These are phyloP conservation scores for Drepanosiphum platanoidis DNA, from an alignment of 2,888 invertebrate species.

Conservation along the genomic window DNA sequence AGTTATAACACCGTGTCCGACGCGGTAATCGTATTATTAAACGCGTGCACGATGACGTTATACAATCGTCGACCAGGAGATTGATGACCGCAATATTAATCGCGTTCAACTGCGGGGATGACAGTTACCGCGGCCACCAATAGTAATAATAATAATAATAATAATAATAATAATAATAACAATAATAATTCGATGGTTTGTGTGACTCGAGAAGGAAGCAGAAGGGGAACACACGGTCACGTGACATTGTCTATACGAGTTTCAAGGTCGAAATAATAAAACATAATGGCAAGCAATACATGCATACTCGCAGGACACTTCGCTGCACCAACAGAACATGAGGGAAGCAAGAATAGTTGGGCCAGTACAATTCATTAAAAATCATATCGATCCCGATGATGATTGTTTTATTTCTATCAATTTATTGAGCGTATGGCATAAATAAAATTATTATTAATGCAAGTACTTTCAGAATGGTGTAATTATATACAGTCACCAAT, in stretches of 20 bases:
- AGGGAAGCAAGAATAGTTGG: background rate
- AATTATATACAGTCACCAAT: no score
- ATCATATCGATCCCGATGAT: background rate
- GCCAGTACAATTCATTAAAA: background rate
- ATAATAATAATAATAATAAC: background rate
- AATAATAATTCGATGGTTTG: background rate
- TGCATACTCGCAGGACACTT: background rate
- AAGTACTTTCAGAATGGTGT: no score
- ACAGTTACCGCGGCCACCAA: background rate
- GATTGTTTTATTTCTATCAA: no score
- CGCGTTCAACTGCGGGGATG: background rate
- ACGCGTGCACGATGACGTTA: background rate
- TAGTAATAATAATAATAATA: background rate
- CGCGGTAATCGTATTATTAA: background rate
- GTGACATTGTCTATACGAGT: background rate
- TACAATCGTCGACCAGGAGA: slow-evolving; percentile 2
- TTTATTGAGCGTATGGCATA: no score
- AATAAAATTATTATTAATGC: no score
- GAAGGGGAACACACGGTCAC: background rate
- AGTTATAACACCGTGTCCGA: background rate
- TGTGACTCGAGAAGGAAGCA: no score
- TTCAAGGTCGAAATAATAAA: background rate
- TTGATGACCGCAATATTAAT: slow-evolving; percentile 42
- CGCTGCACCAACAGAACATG: background rate
- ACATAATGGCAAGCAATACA: background rate